Percentiles rank a stretch among this genome's conserved stretches.
These are phyloP conservation scores for Geopemphigus sp. DNA, from an alignment of 1,140 invertebrate genomes.

Conservation along the genomic window DNA sequence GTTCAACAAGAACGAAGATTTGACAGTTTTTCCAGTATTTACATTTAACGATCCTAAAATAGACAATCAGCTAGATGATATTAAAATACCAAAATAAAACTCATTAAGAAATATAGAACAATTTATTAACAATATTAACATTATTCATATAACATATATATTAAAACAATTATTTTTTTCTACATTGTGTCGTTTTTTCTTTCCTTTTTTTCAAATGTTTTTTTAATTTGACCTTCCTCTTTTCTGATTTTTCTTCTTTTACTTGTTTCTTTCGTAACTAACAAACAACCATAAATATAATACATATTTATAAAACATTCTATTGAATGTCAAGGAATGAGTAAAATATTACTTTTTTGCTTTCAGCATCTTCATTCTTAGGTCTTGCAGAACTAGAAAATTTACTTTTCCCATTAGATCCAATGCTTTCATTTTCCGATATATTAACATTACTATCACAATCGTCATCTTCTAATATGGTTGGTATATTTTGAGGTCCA, in stretches of 20 bases:
- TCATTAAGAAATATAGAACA: no score
- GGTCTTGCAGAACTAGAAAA: constrained; percentile 71
- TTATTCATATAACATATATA: background rate
- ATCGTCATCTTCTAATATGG: constrained; percentile 56
- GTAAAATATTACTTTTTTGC: constrained; percentile 67
- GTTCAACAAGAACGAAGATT: background rate
- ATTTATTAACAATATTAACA: no score
- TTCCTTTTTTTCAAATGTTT: constrained; percentile 94
- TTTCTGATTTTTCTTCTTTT: constrained; percentile 86
- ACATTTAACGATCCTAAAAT: constrained; percentile 6
- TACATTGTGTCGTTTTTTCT: constrained; percentile 61
- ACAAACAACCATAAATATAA: constrained; percentile 30
- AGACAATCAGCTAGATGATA: background rate
- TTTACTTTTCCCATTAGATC: constrained; percentile 60
- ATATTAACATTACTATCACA: constrained; percentile 48
- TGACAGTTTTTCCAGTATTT: background rate
- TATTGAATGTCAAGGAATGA: background rate
- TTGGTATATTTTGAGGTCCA: constrained; percentile 62
- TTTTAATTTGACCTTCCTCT: constrained; percentile 87
- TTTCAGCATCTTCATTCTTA: constrained; percentile 81
- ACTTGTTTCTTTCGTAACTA: constrained; percentile 77
- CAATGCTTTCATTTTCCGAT: constrained; percentile 55
- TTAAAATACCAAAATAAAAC: no score
- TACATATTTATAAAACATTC: constrained; percentile 13
- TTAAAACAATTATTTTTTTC: constrained; percentile 43